phyloP scores from a whole-genome alignment of 1,140 invertebrate species.

The Coptotermes formosanus region DNA sequence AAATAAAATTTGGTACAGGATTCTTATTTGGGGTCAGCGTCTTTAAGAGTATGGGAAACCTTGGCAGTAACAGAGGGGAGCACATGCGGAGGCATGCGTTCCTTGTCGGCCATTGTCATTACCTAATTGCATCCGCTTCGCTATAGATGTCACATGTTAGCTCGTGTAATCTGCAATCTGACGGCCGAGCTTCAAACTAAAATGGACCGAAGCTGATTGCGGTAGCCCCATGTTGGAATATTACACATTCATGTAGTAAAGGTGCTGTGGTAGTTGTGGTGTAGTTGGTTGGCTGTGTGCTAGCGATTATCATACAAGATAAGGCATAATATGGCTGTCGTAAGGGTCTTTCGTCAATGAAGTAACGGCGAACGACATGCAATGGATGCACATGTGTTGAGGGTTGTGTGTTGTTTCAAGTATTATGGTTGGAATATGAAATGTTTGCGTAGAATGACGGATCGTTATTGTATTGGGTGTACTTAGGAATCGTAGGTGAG shows the following conservation, averaged over 20 bases:
- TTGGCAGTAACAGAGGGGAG: too few species aligned
- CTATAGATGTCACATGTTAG: neutral
- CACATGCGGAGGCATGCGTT: too few species aligned
- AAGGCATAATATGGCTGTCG: neutral
- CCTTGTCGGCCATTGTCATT: too few species aligned
- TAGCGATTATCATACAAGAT: neutral
- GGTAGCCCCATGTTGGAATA: slow-evolving; percentile 1
- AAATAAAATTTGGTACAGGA: too few species aligned
- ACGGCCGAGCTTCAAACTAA: slow-evolving; percentile 26
- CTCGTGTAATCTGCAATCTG: neutral
- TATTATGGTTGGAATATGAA: neutral
- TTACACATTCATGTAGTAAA: slow-evolving; percentile 11
- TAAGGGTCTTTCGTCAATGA: neutral
- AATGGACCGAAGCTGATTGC: neutral
- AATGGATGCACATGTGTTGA: neutral
- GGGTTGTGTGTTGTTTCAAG: neutral
- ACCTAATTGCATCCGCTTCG: too few species aligned
- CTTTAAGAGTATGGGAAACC: too few species aligned
- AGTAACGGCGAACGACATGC: neutral
- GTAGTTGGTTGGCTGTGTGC: neutral
- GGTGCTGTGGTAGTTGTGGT: neutral
- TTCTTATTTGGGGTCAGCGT: too few species aligned
- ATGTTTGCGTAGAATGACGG: neutral
- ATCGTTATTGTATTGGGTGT: slow-evolving; percentile 11
- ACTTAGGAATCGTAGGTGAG: slow-evolving; percentile 4